A percentile compares a stretch with the other conserved stretches of the same genome.
Conservation (phyloP, 2,113 vertebrate genomes). For the Notothenia rossii region DNA sequence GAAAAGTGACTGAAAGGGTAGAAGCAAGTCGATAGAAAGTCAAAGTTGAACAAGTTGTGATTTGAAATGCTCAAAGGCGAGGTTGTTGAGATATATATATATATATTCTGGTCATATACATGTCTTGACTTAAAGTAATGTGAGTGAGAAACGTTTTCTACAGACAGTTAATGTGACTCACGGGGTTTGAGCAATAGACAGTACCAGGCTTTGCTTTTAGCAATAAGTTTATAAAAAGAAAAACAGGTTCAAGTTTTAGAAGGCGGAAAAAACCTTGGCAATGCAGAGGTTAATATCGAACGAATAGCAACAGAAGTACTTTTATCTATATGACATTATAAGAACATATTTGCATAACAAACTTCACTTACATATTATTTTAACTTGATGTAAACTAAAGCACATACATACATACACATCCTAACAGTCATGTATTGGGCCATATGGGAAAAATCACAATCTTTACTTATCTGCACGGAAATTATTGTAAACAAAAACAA, state of each 20-base stretch:
- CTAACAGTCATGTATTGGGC: constrained; percentile 27
- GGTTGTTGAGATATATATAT: constrained; percentile 36
- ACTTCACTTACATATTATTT: constrained; percentile 33
- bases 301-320: background rate
- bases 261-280: constrained; percentile 15
- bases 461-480: constrained; percentile 47
- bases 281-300: constrained; percentile 26
- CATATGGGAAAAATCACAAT: constrained; percentile 57
- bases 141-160: constrained; percentile 57
- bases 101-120: constrained; percentile 50
- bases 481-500: constrained; percentile 55
- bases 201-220: constrained; percentile 47
- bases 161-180: constrained; percentile 49
- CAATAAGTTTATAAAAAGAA: constrained; percentile 22
- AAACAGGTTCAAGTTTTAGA: constrained; percentile 37
- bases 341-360: constrained; percentile 26
- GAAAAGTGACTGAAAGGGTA: constrained; percentile 7
- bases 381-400: constrained; percentile 39
- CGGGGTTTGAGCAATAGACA: constrained; percentile 32
- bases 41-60: constrained; percentile 16
- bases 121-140: constrained; percentile 41
- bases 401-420: constrained; percentile 6
- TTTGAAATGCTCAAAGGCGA: background rate
- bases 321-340: constrained; percentile 8
- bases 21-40: constrained; percentile 36